Evolutionary conservation across 2,113 vertebrate genomes (phyloP).

Genomic region (Aythya baeri): DNA sequence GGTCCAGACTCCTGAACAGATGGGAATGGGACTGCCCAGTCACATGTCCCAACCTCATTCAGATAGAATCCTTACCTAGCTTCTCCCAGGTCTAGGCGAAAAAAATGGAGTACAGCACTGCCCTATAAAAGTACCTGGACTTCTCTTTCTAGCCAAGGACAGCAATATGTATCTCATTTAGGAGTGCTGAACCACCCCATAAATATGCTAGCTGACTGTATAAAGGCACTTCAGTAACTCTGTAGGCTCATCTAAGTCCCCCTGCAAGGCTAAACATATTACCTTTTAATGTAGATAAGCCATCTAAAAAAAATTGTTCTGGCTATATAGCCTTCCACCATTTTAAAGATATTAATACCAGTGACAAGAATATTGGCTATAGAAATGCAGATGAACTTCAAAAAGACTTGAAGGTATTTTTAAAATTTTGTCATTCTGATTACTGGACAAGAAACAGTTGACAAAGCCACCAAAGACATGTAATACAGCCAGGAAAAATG

Average conservation of each 20-base stretch:
- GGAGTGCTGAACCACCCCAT: neutral
- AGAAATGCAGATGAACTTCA: neutral
- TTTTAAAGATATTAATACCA: neutral
- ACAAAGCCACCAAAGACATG: neutral
- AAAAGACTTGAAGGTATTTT: neutral
- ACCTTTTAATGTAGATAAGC: neutral
- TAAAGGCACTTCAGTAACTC: neutral
- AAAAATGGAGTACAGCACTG: neutral
- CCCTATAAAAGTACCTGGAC: neutral
- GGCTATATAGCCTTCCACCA: neutral
- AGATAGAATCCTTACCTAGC: neutral
- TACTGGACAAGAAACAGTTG: neutral
- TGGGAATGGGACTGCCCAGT: neutral
- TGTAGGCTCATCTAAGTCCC: neutral
- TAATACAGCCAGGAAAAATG: neutral
- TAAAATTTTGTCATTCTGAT: neutral
- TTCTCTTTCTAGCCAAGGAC: neutral
- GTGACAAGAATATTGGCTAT: neutral
- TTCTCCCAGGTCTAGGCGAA: neutral
- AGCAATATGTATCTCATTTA: neutral
- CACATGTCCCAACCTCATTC: neutral
- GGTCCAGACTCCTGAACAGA: neutral
- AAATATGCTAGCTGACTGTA: neutral
- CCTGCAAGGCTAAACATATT: neutral
- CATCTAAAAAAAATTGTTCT: neutral